Evolutionary conservation across 2,797 vertebrate species (phyloP).

Genomic region (Chlorospingus flavigularis): DNA sequence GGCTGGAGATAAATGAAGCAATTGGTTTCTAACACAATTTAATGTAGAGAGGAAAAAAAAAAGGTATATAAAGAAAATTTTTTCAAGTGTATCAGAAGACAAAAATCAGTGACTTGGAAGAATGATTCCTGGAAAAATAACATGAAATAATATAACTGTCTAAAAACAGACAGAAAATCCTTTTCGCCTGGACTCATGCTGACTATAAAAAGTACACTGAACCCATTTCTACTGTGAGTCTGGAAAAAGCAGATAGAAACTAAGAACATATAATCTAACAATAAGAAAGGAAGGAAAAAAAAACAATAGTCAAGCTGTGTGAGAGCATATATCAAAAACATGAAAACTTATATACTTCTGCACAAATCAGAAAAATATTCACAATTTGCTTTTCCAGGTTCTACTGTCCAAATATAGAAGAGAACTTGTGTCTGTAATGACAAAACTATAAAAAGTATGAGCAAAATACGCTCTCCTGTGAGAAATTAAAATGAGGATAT

Average conservation of each 20-base stretch:
- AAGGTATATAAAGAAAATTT: background rate
- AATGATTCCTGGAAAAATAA: background rate
- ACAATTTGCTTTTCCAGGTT: background rate
- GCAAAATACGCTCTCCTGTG: background rate
- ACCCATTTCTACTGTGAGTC: background rate
- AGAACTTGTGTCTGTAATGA: background rate
- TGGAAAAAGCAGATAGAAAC: background rate
- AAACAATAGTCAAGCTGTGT: background rate
- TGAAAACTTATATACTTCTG: background rate
- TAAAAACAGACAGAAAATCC: background rate
- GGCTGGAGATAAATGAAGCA: background rate
- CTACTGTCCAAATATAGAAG: background rate
- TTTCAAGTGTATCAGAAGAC: background rate
- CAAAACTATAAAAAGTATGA: background rate
- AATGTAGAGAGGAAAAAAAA: background rate
- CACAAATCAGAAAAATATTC: background rate
- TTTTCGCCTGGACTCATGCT: background rate
- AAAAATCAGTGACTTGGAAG: background rate
- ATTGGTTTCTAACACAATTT: background rate
- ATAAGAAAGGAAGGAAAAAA: too few species aligned
- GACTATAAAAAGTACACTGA: background rate
- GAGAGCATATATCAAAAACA: background rate
- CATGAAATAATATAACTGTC: background rate
- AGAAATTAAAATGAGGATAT: background rate
- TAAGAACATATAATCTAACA: background rate